phyloP scores from a whole-genome alignment of 2,113 vertebrate species.

The Actenoides hombroni region DNA sequence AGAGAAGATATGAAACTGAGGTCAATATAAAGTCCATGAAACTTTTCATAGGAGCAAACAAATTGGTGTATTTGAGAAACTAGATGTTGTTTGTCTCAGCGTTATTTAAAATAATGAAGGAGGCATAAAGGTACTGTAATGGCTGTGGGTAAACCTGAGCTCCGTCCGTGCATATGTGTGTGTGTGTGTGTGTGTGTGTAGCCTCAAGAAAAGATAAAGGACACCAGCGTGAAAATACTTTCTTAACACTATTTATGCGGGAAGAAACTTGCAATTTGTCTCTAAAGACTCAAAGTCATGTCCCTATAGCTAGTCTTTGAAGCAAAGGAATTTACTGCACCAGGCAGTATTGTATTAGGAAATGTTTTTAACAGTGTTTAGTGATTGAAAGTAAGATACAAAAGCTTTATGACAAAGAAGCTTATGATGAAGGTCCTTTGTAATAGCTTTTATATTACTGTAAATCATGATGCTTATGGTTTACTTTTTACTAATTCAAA shows the following conservation, averaged over 20 bases:
- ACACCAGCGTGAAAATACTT: not conserved
- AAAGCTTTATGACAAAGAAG: slow-evolving; percentile 65
- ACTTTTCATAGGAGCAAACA: not conserved
- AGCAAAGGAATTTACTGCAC: slow-evolving; percentile 53
- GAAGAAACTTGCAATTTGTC: not conserved
- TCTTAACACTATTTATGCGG: not conserved
- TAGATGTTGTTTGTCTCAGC: not conserved
- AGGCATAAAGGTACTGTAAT: not conserved
- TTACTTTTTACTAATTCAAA: slow-evolving; percentile 69
- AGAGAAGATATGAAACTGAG: not conserved
- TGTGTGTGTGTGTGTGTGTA: too few species aligned
- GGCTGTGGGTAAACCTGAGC: not conserved
- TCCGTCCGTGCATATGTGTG: too few species aligned
- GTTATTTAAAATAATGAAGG: not conserved
- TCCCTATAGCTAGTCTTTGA: not conserved
- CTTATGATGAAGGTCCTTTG: slow-evolving; percentile 54
- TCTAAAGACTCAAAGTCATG: not conserved
- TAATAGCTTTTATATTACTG: slow-evolving; percentile 63
- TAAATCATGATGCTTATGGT: slow-evolving; percentile 59
- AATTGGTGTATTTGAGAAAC: not conserved
- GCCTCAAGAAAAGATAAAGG: not conserved
- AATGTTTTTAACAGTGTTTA: slow-evolving; percentile 64
- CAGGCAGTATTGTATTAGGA: slow-evolving; percentile 11
- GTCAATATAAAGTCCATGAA: not conserved
- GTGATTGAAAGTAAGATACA: slow-evolving; percentile 66